Conservation (phyloP, 2,888 invertebrate genomes). For the Parnassius glacialis region DNA sequence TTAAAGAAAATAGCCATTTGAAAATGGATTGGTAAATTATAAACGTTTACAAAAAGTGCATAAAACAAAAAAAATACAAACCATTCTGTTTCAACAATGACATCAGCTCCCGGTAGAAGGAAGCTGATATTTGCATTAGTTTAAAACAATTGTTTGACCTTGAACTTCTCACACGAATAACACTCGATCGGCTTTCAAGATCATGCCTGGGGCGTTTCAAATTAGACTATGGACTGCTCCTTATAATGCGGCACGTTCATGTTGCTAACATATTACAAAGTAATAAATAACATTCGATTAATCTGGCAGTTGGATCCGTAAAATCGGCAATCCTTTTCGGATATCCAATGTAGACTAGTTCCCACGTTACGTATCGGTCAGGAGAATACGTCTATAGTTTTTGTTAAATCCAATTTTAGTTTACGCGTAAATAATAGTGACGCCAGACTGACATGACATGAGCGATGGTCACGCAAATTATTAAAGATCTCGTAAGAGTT, state of each 20-base stretch:
- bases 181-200: constrained; percentile 22
- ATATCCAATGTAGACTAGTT: constrained; percentile 7
- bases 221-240: constrained; percentile 48
- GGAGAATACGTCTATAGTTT: constrained; percentile 8
- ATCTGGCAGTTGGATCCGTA: constrained; percentile 5
- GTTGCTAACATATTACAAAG: constrained; percentile 27
- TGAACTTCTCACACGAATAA: constrained; percentile 55
- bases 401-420: constrained; percentile 13
- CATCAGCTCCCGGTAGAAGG: constrained; percentile 50
- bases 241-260: constrained; percentile 28
- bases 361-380: constrained; percentile 18
- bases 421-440: too few relatives aligned
- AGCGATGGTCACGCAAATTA: too few relatives aligned
- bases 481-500: too few relatives aligned
- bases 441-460: too few relatives aligned
- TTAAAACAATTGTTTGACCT: constrained; percentile 60
- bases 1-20: too few relatives aligned
- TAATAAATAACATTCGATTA: constrained; percentile 18
- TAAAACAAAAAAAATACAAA: neutral
- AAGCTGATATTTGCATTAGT: constrained; percentile 55
- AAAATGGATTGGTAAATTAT: too few relatives aligned
- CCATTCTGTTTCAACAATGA: constrained; percentile 17
- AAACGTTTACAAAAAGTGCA: too few relatives aligned
- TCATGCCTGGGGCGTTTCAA: constrained; percentile 26
- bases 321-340: constrained; percentile 11